Evolutionary conservation across 2,888 invertebrate species (phyloP).

Genomic region (Metellina segmentata): DNA sequence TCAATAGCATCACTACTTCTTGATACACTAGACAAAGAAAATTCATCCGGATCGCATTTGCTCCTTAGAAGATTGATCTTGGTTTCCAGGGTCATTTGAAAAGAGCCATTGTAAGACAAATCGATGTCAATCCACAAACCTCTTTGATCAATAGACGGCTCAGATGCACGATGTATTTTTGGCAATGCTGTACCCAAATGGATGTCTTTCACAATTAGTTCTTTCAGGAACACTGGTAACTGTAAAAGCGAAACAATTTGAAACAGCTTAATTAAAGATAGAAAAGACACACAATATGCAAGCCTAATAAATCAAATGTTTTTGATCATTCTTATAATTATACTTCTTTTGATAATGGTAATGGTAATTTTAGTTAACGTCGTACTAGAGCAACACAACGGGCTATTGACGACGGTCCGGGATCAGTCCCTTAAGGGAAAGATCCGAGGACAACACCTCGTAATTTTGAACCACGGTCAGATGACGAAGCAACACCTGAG

Average conservation of each 20-base stretch:
- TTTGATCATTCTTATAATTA: neutral
- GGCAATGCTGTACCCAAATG: constrained; percentile 88
- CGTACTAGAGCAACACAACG: no score
- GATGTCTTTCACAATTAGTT: constrained; percentile 88
- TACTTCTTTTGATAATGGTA: neutral
- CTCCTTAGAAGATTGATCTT: constrained; percentile 91
- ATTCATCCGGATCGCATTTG: constrained; percentile 78
- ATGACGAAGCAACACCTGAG: no score
- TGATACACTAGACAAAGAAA: constrained; percentile 37
- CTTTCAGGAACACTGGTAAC: constrained; percentile 93
- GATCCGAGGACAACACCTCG: no score
- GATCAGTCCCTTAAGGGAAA: no score
- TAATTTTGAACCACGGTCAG: no score
- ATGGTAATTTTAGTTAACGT: no score
- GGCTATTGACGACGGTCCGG: no score
- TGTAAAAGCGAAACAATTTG: constrained; percentile 79
- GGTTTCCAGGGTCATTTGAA: constrained; percentile 90
- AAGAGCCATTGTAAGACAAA: constrained; percentile 84
- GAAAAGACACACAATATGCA: neutral
- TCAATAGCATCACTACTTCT: constrained; percentile 48
- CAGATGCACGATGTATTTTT: constrained; percentile 84
- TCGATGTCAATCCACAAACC: constrained; percentile 95
- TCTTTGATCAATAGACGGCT: constrained; percentile 88
- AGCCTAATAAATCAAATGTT: neutral
- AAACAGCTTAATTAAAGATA: neutral